phyloP scores from a whole-genome alignment of 2,113 vertebrate species.

The Sakesphorus luctuosus region DNA sequence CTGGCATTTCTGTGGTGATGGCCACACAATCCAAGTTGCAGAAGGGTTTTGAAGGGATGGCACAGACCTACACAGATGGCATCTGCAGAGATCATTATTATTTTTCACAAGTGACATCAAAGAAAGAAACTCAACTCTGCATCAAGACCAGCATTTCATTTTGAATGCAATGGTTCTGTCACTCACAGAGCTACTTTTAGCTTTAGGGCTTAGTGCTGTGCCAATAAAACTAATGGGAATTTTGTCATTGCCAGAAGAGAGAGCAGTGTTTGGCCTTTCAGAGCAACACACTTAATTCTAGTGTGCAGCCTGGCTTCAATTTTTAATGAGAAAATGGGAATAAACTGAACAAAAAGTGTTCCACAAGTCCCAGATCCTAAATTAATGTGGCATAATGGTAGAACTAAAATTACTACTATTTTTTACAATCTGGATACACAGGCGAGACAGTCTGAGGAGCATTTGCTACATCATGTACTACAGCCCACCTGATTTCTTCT shows the following conservation, averaged over 20 bases:
- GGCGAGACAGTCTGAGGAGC: background rate
- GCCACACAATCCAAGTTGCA: background rate
- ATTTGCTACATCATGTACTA: background rate
- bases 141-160: background rate
- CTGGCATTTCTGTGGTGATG: background rate
- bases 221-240: constrained; percentile 34
- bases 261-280: constrained; percentile 1
- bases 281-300: constrained; percentile 15
- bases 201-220: background rate
- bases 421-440: background rate
- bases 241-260: background rate
- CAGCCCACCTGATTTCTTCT: background rate
- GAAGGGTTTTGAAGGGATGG: background rate
- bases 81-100: background rate
- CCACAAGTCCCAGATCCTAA: background rate
- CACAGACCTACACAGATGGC: background rate
- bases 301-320: background rate
- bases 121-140: background rate
- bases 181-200: constrained; percentile 15
- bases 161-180: constrained; percentile 7
- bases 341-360: background rate
- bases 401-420: constrained; percentile 31
- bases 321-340: constrained; percentile 59
- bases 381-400: background rate
- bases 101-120: background rate